Percentiles rank a stretch among this genome's conserved stretches.
Conservation (phyloP, 2,113 vertebrate species). For the Sinocyclocheilus grahami region DNA sequence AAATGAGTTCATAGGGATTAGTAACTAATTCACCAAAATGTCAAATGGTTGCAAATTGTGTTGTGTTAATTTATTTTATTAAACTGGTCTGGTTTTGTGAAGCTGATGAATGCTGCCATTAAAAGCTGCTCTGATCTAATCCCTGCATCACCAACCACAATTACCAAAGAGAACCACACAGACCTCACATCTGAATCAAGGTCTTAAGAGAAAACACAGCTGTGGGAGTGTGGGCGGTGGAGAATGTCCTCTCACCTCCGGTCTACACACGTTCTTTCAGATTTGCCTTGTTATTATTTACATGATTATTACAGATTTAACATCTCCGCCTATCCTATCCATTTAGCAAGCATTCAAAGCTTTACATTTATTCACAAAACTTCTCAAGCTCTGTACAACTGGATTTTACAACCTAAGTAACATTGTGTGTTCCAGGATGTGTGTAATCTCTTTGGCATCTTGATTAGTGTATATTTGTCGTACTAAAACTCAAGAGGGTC, state of each 20-base stretch:
- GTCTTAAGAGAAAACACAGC: slow-evolving; percentile 30
- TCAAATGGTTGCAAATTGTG: neutral
- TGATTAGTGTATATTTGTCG: neutral
- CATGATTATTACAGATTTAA: neutral
- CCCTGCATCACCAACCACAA: slow-evolving; percentile 21
- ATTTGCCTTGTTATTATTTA: slow-evolving; percentile 10
- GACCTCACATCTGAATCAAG: slow-evolving; percentile 12
- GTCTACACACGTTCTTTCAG: slow-evolving; percentile 3
- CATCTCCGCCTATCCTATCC: neutral
- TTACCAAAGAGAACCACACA: neutral
- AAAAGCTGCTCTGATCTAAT: slow-evolving; percentile 25
- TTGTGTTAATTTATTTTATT: neutral
- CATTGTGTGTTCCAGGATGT: slow-evolving; percentile 39
- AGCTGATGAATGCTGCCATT: neutral
- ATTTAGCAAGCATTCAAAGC: slow-evolving; percentile 5
- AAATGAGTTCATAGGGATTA: neutral
- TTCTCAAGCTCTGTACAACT: slow-evolving; percentile 32
- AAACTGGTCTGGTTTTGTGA: neutral
- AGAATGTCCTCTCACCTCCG: neutral
- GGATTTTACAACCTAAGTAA: slow-evolving; percentile 30
- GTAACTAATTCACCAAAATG: neutral
- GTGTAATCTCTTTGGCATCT: slow-evolving; percentile 10
- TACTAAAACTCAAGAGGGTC: neutral
- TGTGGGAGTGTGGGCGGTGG: slow-evolving; percentile 8
- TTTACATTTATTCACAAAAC: slow-evolving; percentile 19